Conservation (phyloP, 2,113 vertebrate genomes). For the Erinaceus europaeus region DNA sequence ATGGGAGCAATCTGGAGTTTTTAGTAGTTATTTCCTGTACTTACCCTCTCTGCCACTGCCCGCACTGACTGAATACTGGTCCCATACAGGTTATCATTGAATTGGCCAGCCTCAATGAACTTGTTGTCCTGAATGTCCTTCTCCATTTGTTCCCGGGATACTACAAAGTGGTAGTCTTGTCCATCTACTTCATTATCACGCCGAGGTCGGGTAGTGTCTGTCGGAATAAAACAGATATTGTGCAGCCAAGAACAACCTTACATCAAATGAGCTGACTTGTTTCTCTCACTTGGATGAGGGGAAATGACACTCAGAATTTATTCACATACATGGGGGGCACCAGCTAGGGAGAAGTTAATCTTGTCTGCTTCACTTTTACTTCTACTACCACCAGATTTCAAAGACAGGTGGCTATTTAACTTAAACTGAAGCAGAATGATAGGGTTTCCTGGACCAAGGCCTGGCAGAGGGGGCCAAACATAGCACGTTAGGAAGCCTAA, state of each 20-base stretch:
- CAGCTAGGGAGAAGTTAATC: not conserved
- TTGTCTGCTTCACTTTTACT: constrained; percentile 9
- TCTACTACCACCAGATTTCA: not conserved
- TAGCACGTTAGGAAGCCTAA: not conserved
- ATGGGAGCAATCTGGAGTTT: too few species aligned
- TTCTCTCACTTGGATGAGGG: not conserved
- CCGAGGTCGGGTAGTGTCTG: constrained; percentile 96
- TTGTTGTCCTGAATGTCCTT: constrained; percentile 99
- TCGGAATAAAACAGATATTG: not conserved
- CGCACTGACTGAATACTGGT: constrained; percentile 98
- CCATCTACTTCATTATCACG: constrained; percentile 96
- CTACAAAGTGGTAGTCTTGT: constrained; percentile 97
- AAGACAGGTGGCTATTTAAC: not conserved
- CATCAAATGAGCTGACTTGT: not conserved
- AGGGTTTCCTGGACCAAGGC: not conserved
- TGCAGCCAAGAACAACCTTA: not conserved
- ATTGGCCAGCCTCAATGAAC: constrained; percentile 98
- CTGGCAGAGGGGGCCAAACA: not conserved
- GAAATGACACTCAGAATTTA: not conserved
- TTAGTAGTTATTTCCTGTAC: constrained; percentile 60
- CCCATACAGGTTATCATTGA: constrained; percentile 98
- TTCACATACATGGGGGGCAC: not conserved
- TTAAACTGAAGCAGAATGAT: constrained; percentile 3
- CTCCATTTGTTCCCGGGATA: constrained; percentile 97
- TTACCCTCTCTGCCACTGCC: constrained; percentile 96